These are phyloP conservation scores for Chrysopa pallens DNA, from an alignment of 1,140 invertebrate genomes.

Conservation along the genomic window DNA sequence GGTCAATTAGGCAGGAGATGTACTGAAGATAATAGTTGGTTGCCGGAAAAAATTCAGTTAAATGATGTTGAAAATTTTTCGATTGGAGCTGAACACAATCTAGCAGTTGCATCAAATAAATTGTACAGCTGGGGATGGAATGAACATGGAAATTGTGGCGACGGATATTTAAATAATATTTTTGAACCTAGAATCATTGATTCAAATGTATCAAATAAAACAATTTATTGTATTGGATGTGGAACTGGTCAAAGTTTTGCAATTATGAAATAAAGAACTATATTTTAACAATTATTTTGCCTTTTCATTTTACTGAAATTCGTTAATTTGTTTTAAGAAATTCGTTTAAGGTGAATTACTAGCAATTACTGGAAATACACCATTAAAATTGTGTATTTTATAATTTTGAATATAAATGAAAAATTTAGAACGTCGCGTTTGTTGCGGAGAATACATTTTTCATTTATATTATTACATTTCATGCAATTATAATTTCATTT, in stretches of 20 bases:
- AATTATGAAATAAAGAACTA: conserved; percentile 21
- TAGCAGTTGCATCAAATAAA: conserved; percentile 36
- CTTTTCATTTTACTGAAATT: no score
- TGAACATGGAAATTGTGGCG: conserved; percentile 76
- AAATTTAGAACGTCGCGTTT: no score
- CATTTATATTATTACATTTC: no score
- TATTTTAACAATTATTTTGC: neutral
- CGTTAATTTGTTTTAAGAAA: no score
- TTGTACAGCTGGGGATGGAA: conserved; percentile 80
- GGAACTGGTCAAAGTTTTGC: conserved; percentile 37
- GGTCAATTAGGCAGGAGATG: conserved; percentile 41
- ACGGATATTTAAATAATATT: conserved; percentile 40
- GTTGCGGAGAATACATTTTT: no score
- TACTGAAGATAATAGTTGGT: conserved; percentile 5
- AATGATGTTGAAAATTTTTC: conserved; percentile 32
- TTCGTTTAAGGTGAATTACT: no score
- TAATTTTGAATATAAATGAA: no score
- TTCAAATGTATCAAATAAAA: conserved; percentile 18
- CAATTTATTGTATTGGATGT: conserved; percentile 23
- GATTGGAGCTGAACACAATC: conserved; percentile 61
- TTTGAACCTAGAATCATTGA: conserved; percentile 22
- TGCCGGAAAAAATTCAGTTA: conserved; percentile 14
- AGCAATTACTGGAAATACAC: no score
- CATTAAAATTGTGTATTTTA: no score
- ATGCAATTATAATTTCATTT: no score